Percentiles rank a stretch among this genome's conserved stretches.
Conservation (phyloP, 2,888 invertebrate species). For the Hybos culiciformis region DNA sequence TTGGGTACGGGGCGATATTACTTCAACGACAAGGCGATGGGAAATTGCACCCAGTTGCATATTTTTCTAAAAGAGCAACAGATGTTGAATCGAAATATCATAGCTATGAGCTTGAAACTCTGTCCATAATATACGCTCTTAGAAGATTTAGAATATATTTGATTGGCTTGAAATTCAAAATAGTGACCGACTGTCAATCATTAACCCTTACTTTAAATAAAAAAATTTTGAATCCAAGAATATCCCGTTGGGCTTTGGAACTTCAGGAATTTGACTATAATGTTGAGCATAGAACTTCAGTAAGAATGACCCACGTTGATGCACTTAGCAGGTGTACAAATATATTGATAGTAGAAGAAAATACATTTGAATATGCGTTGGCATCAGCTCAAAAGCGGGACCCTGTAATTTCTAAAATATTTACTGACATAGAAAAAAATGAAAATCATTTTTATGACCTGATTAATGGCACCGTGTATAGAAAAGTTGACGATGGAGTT, state of each 20-base stretch:
- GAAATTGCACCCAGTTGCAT: constrained; percentile 20
- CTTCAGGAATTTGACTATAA: too few species aligned
- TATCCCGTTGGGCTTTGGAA: too few species aligned
- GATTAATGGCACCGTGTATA: constrained; percentile 9
- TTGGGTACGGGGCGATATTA: too few species aligned
- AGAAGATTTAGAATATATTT: too few species aligned
- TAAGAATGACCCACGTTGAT: constrained; percentile 25
- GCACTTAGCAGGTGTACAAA: constrained; percentile 19
- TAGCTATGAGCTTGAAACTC: constrained; percentile 21
- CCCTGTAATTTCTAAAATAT: constrained; percentile 13
- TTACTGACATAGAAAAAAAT: constrained; percentile 11
- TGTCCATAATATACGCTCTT: too few species aligned
- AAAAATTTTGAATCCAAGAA: too few species aligned
- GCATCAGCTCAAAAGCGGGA: constrained; percentile 14
- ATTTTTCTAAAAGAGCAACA: constrained; percentile 20
- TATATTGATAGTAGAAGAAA: constrained; percentile 7
- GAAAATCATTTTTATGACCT: constrained; percentile 8
- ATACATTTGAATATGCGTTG: constrained; percentile 8
- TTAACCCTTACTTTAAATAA: too few species aligned
- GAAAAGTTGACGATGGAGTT: constrained; percentile 6
- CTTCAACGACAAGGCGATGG: constrained; percentile 12
- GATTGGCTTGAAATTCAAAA: too few species aligned
- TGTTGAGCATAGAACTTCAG: constrained; percentile 16
- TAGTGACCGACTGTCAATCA: too few species aligned
- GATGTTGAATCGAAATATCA: constrained; percentile 18